Evolutionary conservation across 2,888 invertebrate species (phyloP).

Genomic region (Gari tellinella): DNA sequence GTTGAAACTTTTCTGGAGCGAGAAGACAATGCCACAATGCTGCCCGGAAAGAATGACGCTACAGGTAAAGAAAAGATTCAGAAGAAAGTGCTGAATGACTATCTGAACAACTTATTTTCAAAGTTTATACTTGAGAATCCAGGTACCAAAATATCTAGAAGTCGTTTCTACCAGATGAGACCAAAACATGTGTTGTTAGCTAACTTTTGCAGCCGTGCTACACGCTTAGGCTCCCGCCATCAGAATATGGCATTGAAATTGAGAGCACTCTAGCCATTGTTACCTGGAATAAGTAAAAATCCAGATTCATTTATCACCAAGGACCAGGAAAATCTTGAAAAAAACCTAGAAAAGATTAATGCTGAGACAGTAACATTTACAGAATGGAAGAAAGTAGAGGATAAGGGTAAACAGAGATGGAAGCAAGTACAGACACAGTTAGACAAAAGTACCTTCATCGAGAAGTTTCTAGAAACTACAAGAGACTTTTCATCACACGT

Average conservation of each 20-base stretch:
- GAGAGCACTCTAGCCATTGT: slow-evolving; percentile 7
- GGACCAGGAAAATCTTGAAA: not conserved
- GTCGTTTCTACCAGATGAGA: slow-evolving; percentile 9
- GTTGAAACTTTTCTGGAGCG: slow-evolving; percentile 4
- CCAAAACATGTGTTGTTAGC: slow-evolving; percentile 12
- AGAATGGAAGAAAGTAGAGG: slow-evolving; percentile 20
- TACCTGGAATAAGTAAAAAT: not conserved
- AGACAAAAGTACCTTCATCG: slow-evolving; percentile 8
- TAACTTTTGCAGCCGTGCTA: slow-evolving; percentile 14
- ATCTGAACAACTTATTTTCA: slow-evolving; percentile 15
- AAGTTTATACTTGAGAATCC: slow-evolving; percentile 32
- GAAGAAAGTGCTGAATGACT: slow-evolving; percentile 24
- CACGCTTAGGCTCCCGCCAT: slow-evolving; percentile 24
- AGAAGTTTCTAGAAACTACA: slow-evolving; percentile 13
- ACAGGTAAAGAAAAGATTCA: not conserved
- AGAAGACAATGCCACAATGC: not conserved
- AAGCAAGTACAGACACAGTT: slow-evolving; percentile 12
- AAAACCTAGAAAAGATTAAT: not conserved
- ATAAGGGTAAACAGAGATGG: slow-evolving; percentile 12
- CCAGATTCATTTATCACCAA: slow-evolving; percentile 12
- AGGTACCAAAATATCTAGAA: slow-evolving; percentile 1
- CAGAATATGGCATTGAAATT: slow-evolving; percentile 36
- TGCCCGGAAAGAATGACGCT: not conserved
- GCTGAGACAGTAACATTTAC: not conserved
- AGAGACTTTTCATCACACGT: slow-evolving; percentile 18